Evolutionary conservation across 2,113 vertebrate species (phyloP).

Genomic region (Python bivittatus): DNA sequence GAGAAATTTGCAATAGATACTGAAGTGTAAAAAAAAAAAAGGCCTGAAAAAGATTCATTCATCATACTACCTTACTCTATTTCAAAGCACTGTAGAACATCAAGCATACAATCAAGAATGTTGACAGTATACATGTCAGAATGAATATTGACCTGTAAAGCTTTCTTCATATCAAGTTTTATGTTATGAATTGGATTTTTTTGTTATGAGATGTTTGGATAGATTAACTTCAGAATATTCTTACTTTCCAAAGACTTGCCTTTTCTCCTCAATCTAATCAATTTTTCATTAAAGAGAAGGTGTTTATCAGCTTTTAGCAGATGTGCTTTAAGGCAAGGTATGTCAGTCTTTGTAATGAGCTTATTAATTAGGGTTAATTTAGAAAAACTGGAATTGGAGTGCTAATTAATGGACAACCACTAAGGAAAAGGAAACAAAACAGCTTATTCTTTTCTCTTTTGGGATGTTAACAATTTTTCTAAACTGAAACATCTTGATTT

Average conservation of each 20-base stretch:
- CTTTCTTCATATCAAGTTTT: constrained; percentile 47
- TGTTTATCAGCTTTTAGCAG: constrained; percentile 99
- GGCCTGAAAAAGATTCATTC: not conserved
- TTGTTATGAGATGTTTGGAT: constrained; percentile 75
- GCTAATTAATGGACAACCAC: constrained; percentile 91
- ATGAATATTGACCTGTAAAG: constrained; percentile 29
- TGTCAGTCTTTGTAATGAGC: constrained; percentile 89
- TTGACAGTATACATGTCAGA: constrained; percentile 26
- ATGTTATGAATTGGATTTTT: constrained; percentile 72
- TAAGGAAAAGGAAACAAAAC: constrained; percentile 73
- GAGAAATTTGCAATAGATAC: constrained; percentile 44
- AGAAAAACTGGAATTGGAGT: constrained; percentile 90
- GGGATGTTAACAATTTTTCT: constrained; percentile 62
- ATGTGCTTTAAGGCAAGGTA: constrained; percentile 83
- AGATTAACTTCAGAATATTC: constrained; percentile 79
- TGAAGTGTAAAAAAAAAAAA: constrained; percentile 19
- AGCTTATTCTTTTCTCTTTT: constrained; percentile 63
- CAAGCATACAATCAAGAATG: not conserved
- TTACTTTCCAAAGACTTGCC: constrained; percentile 63
- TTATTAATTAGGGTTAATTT: constrained; percentile 99
- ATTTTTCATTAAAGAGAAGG: constrained; percentile 99
- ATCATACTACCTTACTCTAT: not conserved
- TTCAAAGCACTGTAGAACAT: constrained; percentile 21
- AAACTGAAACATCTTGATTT: constrained; percentile 52
- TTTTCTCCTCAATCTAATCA: constrained; percentile 91